These are phyloP conservation scores for Zoanthus gigantus DNA, from an alignment of 92 coral and sea anemone genomes.

Conservation along the genomic window DNA sequence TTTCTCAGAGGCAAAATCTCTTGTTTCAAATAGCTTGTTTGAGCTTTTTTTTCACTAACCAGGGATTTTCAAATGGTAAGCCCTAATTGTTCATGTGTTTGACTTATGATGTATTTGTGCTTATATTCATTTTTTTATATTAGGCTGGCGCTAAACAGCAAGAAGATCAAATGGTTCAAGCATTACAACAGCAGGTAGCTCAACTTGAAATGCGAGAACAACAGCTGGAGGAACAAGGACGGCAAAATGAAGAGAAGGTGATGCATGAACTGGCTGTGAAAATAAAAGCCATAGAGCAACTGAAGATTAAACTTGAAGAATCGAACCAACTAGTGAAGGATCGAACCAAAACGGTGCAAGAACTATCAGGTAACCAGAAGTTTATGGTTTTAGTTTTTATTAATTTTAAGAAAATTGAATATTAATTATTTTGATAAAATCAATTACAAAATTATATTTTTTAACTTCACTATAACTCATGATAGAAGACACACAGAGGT, in stretches of 20 bases:
- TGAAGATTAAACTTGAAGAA: conserved; percentile 84
- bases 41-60: too few relatives aligned
- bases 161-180: conserved; percentile 75
- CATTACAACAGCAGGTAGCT: conserved; percentile 70
- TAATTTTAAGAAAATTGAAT: too few relatives aligned
- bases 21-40: too few relatives aligned
- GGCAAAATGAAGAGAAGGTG: conserved; percentile 95
- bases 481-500: too few relatives aligned
- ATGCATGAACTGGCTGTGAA: conserved; percentile 92
- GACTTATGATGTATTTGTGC: neutral
- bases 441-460: too few relatives aligned
- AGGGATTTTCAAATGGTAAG: too few relatives aligned
- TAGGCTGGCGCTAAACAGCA: conserved; percentile 1
- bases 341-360: conserved; percentile 74
- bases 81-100: neutral
- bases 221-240: conserved; percentile 88
- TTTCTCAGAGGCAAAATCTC: too few relatives aligned
- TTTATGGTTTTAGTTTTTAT: neutral
- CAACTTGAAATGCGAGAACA: conserved; percentile 72
- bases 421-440: too few relatives aligned
- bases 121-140: neutral
- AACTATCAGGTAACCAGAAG: neutral
- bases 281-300: conserved; percentile 75
- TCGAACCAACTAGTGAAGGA: conserved; percentile 82
- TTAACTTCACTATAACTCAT: too few relatives aligned